Conservation (phyloP, 2,888 invertebrate genomes). For the Acanthosepion esculentum region DNA sequence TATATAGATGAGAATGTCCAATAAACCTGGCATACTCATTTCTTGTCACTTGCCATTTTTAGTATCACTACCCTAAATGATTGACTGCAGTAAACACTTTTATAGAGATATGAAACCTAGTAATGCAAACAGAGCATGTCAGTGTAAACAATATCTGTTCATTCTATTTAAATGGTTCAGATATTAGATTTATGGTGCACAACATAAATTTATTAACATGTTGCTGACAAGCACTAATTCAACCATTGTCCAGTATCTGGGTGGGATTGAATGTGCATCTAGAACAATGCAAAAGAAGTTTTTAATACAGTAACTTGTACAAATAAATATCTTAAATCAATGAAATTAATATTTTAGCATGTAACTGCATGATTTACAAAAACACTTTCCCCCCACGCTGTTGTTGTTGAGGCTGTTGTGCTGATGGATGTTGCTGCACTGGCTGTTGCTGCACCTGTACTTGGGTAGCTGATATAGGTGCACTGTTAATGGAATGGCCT, state of each 20-base stretch:
- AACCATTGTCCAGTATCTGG: background rate
- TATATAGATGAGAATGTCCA: background rate
- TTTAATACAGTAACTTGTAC: conserved; percentile 2
- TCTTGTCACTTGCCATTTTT: background rate
- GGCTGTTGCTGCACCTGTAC: background rate
- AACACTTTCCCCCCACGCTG: background rate
- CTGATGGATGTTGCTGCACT: background rate
- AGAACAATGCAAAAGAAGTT: conserved; percentile 16
- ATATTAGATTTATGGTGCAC: background rate
- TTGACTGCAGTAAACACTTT: background rate
- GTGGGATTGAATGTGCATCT: background rate
- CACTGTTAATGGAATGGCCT: conserved; percentile 38
- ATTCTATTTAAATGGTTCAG: background rate
- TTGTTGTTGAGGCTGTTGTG: background rate
- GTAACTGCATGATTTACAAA: conserved; percentile 33
- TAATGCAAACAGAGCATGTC: background rate
- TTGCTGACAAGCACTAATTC: background rate
- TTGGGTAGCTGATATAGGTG: background rate
- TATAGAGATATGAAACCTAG: background rate
- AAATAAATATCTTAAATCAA: background rate
- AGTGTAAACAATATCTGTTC: background rate
- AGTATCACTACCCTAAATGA: background rate
- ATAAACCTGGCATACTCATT: background rate
- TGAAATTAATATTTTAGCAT: background rate
- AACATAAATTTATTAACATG: background rate